These are phyloP conservation scores for Murina feae DNA, from an alignment of 2,113 vertebrate species.

Conservation along the genomic window DNA sequence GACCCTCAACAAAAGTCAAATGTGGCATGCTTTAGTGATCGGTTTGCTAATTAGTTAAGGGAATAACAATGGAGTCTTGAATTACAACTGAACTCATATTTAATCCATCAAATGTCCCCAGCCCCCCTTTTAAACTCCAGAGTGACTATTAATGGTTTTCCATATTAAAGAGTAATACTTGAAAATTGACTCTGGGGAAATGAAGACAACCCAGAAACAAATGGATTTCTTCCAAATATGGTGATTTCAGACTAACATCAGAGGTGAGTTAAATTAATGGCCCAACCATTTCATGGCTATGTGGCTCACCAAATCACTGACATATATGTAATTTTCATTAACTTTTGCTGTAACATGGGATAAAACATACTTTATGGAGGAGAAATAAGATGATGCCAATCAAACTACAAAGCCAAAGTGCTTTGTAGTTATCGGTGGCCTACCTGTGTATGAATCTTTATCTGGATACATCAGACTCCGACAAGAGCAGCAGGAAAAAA, in stretches of 20 bases:
- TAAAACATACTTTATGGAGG: background rate
- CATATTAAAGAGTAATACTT: background rate
- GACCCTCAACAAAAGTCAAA: background rate
- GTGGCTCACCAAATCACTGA: background rate
- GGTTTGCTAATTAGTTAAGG: background rate
- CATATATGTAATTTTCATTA: background rate
- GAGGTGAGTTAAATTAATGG: background rate
- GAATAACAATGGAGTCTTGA: background rate
- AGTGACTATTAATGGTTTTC: background rate
- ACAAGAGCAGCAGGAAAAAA: background rate
- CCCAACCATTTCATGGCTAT: background rate
- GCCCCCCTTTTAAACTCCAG: background rate
- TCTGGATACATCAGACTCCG: too few relatives aligned
- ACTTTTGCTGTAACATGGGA: background rate
- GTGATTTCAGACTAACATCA: background rate
- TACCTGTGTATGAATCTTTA: accelerated
- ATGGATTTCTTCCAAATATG: background rate
- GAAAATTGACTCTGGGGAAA: background rate
- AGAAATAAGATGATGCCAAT: background rate
- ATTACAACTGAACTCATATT: background rate
- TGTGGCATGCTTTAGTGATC: background rate
- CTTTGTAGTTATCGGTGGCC: background rate
- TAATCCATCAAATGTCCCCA: background rate
- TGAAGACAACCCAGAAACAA: background rate
- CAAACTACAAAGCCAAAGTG: background rate